Conservation (phyloP, 2,888 invertebrate species). For the Melipona beecheii region DNA sequence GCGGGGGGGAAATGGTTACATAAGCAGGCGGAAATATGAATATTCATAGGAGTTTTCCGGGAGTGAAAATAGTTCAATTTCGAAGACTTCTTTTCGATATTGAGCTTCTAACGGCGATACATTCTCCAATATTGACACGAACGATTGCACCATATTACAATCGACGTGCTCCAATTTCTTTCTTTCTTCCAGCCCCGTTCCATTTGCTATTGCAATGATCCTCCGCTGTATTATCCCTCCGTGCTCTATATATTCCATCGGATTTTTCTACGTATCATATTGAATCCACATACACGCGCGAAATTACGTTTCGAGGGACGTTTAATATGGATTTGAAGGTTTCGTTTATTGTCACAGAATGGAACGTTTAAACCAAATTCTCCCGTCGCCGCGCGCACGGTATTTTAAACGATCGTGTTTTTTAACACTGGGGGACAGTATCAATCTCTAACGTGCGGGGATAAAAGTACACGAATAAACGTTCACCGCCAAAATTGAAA, state of each 20-base stretch:
- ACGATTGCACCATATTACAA: slow-evolving; percentile 40
- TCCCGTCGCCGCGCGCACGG: too few relatives aligned
- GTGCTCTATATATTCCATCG: slow-evolving; percentile 10
- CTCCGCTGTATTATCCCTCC: slow-evolving; percentile 2
- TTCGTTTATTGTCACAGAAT: too few relatives aligned
- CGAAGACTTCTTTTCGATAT: slow-evolving; percentile 33
- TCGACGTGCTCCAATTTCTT: slow-evolving; percentile 43
- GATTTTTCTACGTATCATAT: slow-evolving; percentile 7
- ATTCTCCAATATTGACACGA: slow-evolving; percentile 43
- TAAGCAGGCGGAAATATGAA: slow-evolving; percentile 32
- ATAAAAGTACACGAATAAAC: too few relatives aligned
- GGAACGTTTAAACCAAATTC: background rate
- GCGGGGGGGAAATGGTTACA: background rate
- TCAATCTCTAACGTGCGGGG: background rate
- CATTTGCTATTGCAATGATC: slow-evolving; percentile 10
- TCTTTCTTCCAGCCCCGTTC: background rate
- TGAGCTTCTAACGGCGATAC: slow-evolving; percentile 35
- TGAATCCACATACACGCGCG: slow-evolving; percentile 5
- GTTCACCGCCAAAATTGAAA: too few relatives aligned
- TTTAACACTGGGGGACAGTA: background rate
- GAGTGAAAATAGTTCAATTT: slow-evolving; percentile 39
- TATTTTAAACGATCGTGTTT: background rate
- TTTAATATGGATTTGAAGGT: background rate
- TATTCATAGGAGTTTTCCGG: slow-evolving; percentile 5
- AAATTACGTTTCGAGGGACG: background rate